Conservation (phyloP, 2,888 invertebrate genomes). For the Meloe dianella region DNA sequence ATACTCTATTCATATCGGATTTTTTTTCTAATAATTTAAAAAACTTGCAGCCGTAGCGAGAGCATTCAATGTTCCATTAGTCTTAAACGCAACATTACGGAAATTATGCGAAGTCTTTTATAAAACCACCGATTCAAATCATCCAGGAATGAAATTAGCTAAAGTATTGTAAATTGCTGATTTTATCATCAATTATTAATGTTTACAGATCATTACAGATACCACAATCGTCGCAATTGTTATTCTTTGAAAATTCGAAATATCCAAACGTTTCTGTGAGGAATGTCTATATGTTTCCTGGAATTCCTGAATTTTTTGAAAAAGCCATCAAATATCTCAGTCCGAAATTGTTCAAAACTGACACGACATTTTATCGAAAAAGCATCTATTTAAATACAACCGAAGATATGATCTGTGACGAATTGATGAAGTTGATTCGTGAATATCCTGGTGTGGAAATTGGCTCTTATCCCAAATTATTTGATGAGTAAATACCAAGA, state of each 20-base stretch:
- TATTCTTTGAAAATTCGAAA: slow-evolving; percentile 54
- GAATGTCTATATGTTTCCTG: slow-evolving; percentile 76
- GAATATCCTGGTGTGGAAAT: slow-evolving; percentile 61
- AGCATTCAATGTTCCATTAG: slow-evolving; percentile 61
- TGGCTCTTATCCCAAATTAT: slow-evolving; percentile 63
- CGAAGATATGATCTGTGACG: slow-evolving; percentile 59
- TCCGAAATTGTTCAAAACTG: slow-evolving; percentile 55
- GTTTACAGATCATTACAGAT: slow-evolving; percentile 57
- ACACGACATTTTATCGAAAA: slow-evolving; percentile 55
- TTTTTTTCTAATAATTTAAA: slow-evolving; percentile 7
- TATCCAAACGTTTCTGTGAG: slow-evolving; percentile 61
- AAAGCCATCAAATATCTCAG: slow-evolving; percentile 54
- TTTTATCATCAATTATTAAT: slow-evolving; percentile 5
- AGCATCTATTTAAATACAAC: slow-evolving; percentile 59
- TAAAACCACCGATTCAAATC: slow-evolving; percentile 53
- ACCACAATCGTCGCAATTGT: slow-evolving; percentile 59
- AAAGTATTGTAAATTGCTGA: slow-evolving; percentile 41
- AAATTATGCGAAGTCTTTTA: slow-evolving; percentile 59
- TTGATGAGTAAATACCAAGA: slow-evolving; percentile 53
- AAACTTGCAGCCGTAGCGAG: slow-evolving; percentile 61
- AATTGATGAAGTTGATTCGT: slow-evolving; percentile 56
- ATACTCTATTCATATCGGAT: too few relatives aligned
- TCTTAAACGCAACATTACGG: slow-evolving; percentile 59
- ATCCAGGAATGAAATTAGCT: slow-evolving; percentile 59
- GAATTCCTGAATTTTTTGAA: slow-evolving; percentile 66